Evolutionary conservation across 2,797 vertebrate genomes (phyloP), one percentile per base, ranked within the genome.

Genomic region (Thaleichthys pacificus): DNA sequence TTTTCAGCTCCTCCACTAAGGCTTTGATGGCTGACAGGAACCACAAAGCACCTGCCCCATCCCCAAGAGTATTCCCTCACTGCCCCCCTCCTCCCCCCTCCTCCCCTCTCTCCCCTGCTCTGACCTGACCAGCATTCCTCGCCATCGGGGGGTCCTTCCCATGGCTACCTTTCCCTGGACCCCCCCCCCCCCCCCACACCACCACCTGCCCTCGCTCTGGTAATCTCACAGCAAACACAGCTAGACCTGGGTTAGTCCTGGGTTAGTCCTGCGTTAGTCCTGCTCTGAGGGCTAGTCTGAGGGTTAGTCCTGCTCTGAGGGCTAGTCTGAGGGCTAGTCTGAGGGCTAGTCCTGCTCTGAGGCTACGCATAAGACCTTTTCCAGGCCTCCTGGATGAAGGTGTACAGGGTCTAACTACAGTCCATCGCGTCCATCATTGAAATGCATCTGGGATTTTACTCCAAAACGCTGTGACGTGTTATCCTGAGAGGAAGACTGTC

Each of bases 161-260:
- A 93, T 95, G 94, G 91, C 93, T 96, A 96, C 95, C 91, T 95
- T 91, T 71, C 90, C 91, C 89, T 82, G 71, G 78, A 72, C 72
- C 75, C 78, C 79, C 68, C 62, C 68, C 65, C 60, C 60, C 7
- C 68, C 65, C 60, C 60, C 7, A 8, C 30, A 3, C 47, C 72
- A 74, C 71, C 72, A 80, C 75, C 71, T 67, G 64, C 74, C 72
- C 71, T 38, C 22, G 89, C 91, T 87, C 80, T 90, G 85, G 71
- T 95, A 96, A 97, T 96, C 95, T 94, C 91, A 94, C 73, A 82
- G 94, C 93, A 96, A 96, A 96, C 92, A 95, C 80, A 42, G 38
- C 38, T 42, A 42, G 9, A 42, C 9, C 38, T 42, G 38, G 38
- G 38, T 8, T 42, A 9, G 38, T 42, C 38, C 38, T 42, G 38